Evolutionary conservation across 2,888 invertebrate species (phyloP).

Genomic region (Heteromyza rotundicornis): DNA sequence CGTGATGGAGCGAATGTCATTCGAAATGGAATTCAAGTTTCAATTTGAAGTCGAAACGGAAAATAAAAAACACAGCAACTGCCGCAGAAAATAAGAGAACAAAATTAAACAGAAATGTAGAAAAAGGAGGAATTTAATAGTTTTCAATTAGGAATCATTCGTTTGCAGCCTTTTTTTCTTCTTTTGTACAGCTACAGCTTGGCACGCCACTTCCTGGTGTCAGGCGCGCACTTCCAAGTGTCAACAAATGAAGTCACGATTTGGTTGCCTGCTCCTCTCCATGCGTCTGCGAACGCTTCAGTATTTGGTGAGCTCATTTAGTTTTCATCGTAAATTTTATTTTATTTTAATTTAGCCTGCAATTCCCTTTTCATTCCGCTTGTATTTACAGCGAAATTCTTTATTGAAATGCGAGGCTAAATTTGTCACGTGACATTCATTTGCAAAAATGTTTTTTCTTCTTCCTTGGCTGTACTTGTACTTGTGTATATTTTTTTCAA

Average conservation of each 20-base stretch:
- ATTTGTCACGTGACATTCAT: conserved; percentile 21
- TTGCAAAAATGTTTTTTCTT: conserved; percentile 1
- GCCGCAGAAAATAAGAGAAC: conserved; percentile 20
- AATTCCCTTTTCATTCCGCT: conserved; percentile 36
- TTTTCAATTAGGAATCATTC: conserved; percentile 61
- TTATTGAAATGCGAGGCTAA: conserved; percentile 35
- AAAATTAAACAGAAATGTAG: conserved; percentile 18
- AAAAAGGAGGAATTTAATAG: conserved; percentile 53
- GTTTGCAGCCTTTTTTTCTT: conserved; percentile 58
- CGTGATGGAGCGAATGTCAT: conserved; percentile 62
- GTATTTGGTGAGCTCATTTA: conserved; percentile 46
- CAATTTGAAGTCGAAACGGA: conserved; percentile 46
- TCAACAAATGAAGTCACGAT: conserved; percentile 61
- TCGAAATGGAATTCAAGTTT: conserved; percentile 61
- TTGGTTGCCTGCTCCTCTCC: conserved; percentile 33
- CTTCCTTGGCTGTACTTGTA: too few species aligned
- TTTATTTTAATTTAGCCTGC: conserved; percentile 53
- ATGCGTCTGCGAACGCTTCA: conserved; percentile 9
- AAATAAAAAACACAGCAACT: conserved; percentile 19
- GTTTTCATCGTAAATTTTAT: conserved; percentile 53
- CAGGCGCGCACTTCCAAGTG: conserved; percentile 36
- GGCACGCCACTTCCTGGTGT: conserved; percentile 12
- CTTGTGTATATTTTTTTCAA: not conserved
- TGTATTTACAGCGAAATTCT: too few species aligned
- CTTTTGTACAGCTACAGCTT: conserved; percentile 22